Evolutionary conservation across 1,140 invertebrate genomes (phyloP), one percentile per base, ranked within the genome.

Genomic region (Chelonus insularis): DNA sequence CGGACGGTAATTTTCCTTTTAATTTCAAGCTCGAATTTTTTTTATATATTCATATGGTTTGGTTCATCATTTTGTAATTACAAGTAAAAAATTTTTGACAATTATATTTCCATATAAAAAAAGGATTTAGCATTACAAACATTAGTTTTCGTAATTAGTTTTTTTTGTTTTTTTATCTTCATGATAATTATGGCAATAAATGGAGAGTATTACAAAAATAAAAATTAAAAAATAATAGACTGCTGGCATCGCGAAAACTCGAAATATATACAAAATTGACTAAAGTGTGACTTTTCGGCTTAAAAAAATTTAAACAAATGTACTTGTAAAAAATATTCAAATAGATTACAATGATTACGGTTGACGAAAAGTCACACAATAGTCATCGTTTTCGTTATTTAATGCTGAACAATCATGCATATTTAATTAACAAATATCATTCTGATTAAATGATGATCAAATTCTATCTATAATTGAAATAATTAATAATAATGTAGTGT

Each of bases 151-250:
- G 48, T 51, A 11, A 51, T 11, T 25, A 51, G 4, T 29, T 23
- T 51, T 51, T 51, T 23, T 32, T 29, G 23, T 21, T 51, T 29
- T 29, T 29, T 29, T 7, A 7, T 29, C 7, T 4, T n/a, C 25
- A 20, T 54, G 12, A 54, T 20, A 54, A 43, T 54, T 54, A 54
- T 54, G 51, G 51, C 51, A 54, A 54, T 54, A 25, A 37, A 29
- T 20, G 16, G 34, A 25, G 6, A 34, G 16, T 11, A 36, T 34
- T 5, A 54, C 21, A 12, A 54, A 37, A 36, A 54, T 12, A 23
- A 23, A 29, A 11, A 51, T 12, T 6, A 51, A 51, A 7, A 9
- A 51, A 14, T 25, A 47, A 9, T 8, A 9, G 4, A 47, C 16
- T 47, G 16, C 16, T 16, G 8, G 45, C 9, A 20, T n/a, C 9